Percentiles rank a stretch among this genome's conserved stretches.
phyloP scores from a whole-genome alignment of 2,797 vertebrate genomes.

The Acropternis orthonyx region DNA sequence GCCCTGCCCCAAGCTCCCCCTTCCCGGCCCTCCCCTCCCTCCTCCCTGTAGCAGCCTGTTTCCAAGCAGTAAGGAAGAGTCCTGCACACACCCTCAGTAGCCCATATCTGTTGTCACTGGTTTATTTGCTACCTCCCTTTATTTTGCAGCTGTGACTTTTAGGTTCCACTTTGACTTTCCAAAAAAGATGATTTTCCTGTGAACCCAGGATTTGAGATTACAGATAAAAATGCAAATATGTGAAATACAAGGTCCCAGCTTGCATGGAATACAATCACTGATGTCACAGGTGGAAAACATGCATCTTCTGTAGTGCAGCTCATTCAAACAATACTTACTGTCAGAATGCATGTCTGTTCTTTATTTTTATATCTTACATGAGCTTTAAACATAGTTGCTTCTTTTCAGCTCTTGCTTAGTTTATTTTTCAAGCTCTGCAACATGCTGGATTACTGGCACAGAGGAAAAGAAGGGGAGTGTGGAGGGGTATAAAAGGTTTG shows the following conservation, averaged over 20 bases:
- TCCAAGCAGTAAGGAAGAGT: background rate
- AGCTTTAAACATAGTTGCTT: background rate
- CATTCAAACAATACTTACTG: background rate
- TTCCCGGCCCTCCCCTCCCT: background rate
- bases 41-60: background rate
- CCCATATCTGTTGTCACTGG: background rate
- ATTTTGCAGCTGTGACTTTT: background rate
- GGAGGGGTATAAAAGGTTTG: background rate
- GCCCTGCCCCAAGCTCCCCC: background rate
- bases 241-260: background rate
- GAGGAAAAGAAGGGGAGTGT: background rate
- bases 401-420: background rate
- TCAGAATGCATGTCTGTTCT: background rate
- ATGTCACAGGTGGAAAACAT: background rate
- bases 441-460: background rate
- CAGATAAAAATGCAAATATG: background rate
- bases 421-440: background rate
- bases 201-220: background rate
- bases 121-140: constrained; percentile 8
- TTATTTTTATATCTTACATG: background rate
- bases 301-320: background rate
- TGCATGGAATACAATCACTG: background rate
- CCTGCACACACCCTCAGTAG: background rate
- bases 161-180: background rate
- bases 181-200: background rate